Percentiles rank a stretch among this genome's conserved stretches.
phyloP scores from a whole-genome alignment of 2,797 vertebrate species.

The Schizopygopsis pylzovi region DNA sequence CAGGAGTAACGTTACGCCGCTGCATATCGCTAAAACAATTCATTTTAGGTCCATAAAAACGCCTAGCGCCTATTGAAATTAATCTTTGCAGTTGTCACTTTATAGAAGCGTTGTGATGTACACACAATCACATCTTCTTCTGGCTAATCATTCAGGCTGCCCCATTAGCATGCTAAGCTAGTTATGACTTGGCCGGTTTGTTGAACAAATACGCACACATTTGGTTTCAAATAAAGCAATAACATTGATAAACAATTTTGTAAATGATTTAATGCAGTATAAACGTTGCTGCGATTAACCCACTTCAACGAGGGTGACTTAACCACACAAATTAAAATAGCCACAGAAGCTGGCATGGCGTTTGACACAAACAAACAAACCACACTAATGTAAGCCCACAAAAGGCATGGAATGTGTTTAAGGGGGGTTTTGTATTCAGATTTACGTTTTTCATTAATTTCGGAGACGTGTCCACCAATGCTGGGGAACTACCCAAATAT shows the following conservation, averaged over 20 bases:
- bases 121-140: background rate
- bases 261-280: background rate
- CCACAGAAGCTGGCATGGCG: background rate
- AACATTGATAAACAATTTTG: background rate
- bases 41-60: background rate
- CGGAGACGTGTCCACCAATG: background rate
- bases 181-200: constrained; percentile 40
- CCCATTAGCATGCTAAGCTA: constrained; percentile 43
- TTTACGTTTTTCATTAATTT: background rate
- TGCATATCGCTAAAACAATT: background rate
- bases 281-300: background rate
- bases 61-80: background rate
- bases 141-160: constrained; percentile 19
- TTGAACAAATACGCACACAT: background rate
- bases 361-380: background rate
- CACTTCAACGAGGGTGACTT: background rate
- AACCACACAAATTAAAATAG: background rate
- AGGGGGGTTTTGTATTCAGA: background rate
- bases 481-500: constrained; percentile 50
- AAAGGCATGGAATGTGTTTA: background rate
- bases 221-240: background rate
- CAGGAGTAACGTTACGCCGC: background rate
- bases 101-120: background rate
- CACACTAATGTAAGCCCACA: background rate
- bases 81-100: background rate